phyloP scores from a whole-genome alignment of 1,140 invertebrate genomes.

The Magallana angulata region DNA sequence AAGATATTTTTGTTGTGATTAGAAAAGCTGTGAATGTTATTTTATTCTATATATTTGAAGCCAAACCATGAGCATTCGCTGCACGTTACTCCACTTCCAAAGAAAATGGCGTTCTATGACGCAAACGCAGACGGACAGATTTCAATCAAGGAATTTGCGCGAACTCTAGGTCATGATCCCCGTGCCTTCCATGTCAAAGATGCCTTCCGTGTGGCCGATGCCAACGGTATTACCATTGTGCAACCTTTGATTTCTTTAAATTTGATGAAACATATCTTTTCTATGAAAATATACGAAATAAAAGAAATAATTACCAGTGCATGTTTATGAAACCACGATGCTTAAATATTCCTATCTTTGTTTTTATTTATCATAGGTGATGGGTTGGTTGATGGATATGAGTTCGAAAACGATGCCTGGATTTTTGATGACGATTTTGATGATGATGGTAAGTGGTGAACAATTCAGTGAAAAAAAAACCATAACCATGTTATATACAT shows the following conservation, averaged over 20 bases:
- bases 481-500: no score
- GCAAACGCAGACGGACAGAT: constrained; percentile 47
- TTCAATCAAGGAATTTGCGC: constrained; percentile 52
- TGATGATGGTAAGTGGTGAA: constrained; percentile 21
- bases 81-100: constrained; percentile 55
- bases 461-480: no score
- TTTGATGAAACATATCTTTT: no score
- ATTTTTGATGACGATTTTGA: constrained; percentile 41
- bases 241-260: background rate
- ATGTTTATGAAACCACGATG: background rate
- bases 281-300: no score
- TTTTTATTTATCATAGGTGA: background rate
- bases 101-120: constrained; percentile 57
- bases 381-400: constrained; percentile 1
- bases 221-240: constrained; percentile 40
- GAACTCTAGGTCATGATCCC: constrained; percentile 52
- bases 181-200: constrained; percentile 42
- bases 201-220: constrained; percentile 53
- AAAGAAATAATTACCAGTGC: no score
- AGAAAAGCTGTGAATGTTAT: background rate
- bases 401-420: constrained; percentile 36
- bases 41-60: constrained; percentile 1
- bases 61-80: constrained; percentile 27
- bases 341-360: background rate
- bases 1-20: no score